Base-by-base conservation (phyloP, 1,140 invertebrate species). In the Anoplophora glabripennis region DNA sequence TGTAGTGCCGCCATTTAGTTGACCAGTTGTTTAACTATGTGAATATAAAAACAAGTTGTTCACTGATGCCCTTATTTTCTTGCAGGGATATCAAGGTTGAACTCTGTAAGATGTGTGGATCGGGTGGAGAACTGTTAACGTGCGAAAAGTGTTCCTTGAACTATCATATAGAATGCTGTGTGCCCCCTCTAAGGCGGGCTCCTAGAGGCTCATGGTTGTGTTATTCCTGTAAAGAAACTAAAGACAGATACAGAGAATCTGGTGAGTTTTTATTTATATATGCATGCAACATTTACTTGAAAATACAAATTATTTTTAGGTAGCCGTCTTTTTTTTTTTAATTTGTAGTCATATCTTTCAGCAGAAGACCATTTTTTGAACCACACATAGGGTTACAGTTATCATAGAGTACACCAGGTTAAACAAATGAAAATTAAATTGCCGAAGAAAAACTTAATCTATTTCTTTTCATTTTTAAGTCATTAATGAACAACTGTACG, bases 171-270 rank as follows among this genome's bases (percentile, higher is more conserved):
- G 78, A 81, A 51, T 88, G 86, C 66, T 70, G 83, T 12, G 77
- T 79, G 49, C 86, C 86, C 14, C 82, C 84, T 1, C 60, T 86
- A 11, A 72, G 77, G 41, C 78, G 82, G 60, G 70, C 79, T 5
- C 86, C 85, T 0, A 75, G 83, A 55, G 80, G 82, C 28, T 76
- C 76, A 28, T 88, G 86, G 85, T 74, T 73, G 9, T 87, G 85
- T 70, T 71, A 75, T 14, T 72, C 76, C 17, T 88, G 86, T 70
- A 71, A 71, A 61, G 72, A 73, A 59, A 71, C 69, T 45, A 53
- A 77, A 67, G 58, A 75, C 67, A 64, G 73, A 48, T 56, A 45
- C 63, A 34, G 56, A 58, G 36, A 76, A 56, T 51, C 57, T 37
- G 53, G 57, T 60, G 46, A 47, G 41, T 53, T 28, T 28, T 28